These are phyloP conservation scores for Bos javanicus DNA, from an alignment of 2,113 vertebrate genomes.

Conservation along the genomic window DNA sequence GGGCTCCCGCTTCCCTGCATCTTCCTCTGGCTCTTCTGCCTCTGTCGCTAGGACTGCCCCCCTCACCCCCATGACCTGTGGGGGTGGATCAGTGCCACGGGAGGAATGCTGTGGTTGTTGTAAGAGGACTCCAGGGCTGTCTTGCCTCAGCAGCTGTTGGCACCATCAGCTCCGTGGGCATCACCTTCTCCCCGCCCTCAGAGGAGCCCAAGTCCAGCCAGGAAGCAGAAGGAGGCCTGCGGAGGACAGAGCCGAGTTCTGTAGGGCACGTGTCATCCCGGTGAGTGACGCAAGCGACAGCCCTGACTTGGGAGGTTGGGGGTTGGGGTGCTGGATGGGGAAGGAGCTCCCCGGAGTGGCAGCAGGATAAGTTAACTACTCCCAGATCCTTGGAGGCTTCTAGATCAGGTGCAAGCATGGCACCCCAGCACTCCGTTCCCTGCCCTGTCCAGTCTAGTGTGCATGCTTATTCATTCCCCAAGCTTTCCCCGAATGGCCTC, in stretches of 20 bases:
- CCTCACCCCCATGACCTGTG: neutral
- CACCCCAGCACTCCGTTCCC: neutral
- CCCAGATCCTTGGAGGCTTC: neutral
- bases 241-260: neutral
- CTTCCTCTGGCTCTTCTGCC: neutral
- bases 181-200: slow-evolving; percentile 26
- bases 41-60: neutral
- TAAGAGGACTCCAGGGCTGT: slow-evolving; percentile 36
- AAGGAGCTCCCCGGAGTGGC: neutral
- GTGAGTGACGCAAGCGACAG: slow-evolving; percentile 55
- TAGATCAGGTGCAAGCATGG: neutral
- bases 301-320: too few relatives aligned
- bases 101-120: neutral
- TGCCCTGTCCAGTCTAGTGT: neutral
- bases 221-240: slow-evolving; percentile 1
- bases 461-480: neutral
- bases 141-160: neutral
- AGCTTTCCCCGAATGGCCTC: neutral
- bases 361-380: neutral
- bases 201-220: slow-evolving; percentile 29
- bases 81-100: neutral
- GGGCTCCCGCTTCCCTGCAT: too few relatives aligned
- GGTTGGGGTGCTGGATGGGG: neutral
- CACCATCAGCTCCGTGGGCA: neutral
- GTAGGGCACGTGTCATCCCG: neutral